phyloP scores from a whole-genome alignment of 2,113 vertebrate species.

The Grammomys dolichurus region DNA sequence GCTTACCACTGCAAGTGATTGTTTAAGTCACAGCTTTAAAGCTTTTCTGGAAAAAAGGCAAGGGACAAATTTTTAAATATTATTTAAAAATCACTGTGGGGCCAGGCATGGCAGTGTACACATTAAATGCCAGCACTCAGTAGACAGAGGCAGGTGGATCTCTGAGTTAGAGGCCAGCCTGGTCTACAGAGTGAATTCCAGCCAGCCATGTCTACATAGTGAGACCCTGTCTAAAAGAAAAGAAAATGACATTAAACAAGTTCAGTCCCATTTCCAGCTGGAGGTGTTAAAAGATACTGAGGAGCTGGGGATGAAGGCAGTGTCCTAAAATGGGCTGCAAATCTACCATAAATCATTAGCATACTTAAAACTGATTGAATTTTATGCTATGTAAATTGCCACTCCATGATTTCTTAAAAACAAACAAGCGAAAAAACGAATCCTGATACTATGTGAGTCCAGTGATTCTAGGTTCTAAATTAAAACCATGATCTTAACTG shows the following conservation, averaged over 20 bases:
- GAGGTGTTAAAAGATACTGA: not conserved
- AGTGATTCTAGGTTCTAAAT: not conserved
- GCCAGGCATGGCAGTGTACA: not conserved
- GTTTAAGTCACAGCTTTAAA: constrained; percentile 43
- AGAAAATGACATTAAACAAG: not conserved
- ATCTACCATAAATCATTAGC: not conserved
- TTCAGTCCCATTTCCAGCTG: not conserved
- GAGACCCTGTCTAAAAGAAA: not conserved
- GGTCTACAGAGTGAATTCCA: not conserved
- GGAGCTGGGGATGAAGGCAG: not conserved
- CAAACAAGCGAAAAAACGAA: not conserved
- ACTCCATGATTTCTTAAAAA: not conserved
- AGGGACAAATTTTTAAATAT: not conserved
- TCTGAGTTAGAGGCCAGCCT: not conserved
- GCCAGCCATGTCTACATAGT: not conserved
- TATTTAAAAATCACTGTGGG: not conserved
- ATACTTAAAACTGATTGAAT: not conserved
- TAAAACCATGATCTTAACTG: not conserved
- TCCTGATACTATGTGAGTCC: not conserved
- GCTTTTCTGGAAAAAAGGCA: constrained; percentile 37
- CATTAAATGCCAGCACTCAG: not conserved
- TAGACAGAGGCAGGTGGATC: not conserved
- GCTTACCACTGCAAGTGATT: not conserved
- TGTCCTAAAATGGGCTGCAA: not conserved
- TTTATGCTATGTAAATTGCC: not conserved